Conservation (phyloP, 2,797 vertebrate species). For the Arnoldichthys spilopterus region DNA sequence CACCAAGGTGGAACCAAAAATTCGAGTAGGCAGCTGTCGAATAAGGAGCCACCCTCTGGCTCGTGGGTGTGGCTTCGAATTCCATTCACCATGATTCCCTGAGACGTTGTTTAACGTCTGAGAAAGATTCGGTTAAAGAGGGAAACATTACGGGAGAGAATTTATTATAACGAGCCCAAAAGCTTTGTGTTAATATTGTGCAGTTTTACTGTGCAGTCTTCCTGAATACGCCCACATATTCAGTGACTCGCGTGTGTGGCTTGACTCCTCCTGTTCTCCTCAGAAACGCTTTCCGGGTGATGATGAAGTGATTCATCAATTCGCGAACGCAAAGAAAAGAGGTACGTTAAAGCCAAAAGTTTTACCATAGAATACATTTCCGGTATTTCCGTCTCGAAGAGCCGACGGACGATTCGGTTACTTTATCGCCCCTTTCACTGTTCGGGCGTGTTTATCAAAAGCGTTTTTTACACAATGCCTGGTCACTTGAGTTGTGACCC, state of each 20-base stretch:
- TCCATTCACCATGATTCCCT: background rate
- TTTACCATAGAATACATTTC: background rate
- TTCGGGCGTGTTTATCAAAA: too few species aligned
- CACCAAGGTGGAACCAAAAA: too few species aligned
- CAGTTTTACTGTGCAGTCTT: too few species aligned
- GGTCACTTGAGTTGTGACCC: too few species aligned
- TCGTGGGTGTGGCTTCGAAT: slow-evolving; percentile 17
- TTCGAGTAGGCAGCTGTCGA: too few species aligned
- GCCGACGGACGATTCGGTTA: background rate
- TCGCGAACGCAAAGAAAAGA: background rate
- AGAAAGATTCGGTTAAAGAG: too few species aligned
- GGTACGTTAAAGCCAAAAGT: background rate
- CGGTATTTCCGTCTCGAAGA: background rate
- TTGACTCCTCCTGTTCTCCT: background rate
- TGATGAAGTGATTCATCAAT: slow-evolving; percentile 13
- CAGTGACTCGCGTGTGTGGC: too few species aligned
- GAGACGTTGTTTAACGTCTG: background rate
- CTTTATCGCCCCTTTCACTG: background rate
- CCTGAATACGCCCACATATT: background rate
- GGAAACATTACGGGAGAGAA: too few species aligned
- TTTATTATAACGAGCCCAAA: background rate
- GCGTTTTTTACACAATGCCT: background rate
- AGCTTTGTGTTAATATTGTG: background rate
- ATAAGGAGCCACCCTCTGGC: background rate
- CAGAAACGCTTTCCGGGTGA: slow-evolving; percentile 7